phyloP scores from a whole-genome alignment of 2,888 invertebrate species.

The Sympetrum striolatum region DNA sequence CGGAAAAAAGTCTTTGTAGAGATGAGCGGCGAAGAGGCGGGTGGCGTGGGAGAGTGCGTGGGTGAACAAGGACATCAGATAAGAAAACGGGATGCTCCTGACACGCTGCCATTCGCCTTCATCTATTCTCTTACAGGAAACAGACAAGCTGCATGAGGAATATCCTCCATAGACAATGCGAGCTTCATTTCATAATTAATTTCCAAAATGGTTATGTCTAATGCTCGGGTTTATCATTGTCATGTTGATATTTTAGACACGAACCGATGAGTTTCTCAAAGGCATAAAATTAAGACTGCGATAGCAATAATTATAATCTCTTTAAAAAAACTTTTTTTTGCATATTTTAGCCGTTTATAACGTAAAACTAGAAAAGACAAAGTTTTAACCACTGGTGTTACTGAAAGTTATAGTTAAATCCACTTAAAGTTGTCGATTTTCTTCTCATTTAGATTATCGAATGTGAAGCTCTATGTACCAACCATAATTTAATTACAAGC shows the following conservation, averaged over 20 bases:
- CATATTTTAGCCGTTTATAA: no score
- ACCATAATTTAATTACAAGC: no score
- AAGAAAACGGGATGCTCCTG: not conserved
- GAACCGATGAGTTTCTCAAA: not conserved
- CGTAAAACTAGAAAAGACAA: no score
- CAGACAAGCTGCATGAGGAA: not conserved
- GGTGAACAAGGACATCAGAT: constrained; percentile 16
- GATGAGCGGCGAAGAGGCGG: not conserved
- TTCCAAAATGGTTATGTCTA: not conserved
- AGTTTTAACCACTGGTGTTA: no score
- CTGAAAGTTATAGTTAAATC: no score
- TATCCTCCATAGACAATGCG: not conserved
- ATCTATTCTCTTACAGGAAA: not conserved
- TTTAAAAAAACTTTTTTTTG: not conserved
- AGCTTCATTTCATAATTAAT: not conserved
- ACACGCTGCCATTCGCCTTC: not conserved
- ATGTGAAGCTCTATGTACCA: no score
- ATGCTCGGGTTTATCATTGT: not conserved
- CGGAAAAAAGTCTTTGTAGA: no score
- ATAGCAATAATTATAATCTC: not conserved
- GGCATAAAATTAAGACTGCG: not conserved
- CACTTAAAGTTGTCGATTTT: no score
- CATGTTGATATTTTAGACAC: not conserved
- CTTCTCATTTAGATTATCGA: no score
- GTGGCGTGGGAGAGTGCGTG: not conserved